phyloP scores from a whole-genome alignment of 2,797 vertebrate genomes.

The Ibycter americanus region DNA sequence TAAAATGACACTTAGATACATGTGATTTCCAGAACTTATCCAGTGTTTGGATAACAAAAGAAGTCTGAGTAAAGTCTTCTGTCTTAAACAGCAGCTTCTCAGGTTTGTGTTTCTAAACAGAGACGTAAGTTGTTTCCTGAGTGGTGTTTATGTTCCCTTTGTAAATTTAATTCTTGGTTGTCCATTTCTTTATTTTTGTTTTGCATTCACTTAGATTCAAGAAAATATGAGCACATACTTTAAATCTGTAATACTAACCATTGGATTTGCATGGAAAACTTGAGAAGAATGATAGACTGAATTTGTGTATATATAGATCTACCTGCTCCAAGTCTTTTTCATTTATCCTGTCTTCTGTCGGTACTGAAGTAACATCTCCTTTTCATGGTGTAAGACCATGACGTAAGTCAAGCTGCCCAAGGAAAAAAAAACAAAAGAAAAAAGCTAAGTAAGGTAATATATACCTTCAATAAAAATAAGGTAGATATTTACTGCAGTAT shows the following conservation, averaged over 20 bases:
- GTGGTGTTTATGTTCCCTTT: background rate
- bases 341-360: background rate
- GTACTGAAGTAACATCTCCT: background rate
- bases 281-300: background rate
- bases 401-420: background rate
- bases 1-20: background rate
- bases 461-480: background rate
- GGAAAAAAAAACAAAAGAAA: background rate
- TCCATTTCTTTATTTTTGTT: background rate
- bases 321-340: background rate
- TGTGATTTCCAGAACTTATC: background rate
- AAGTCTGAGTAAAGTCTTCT: background rate
- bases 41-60: background rate
- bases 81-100: background rate
- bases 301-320: background rate
- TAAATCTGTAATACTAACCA: background rate
- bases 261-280: background rate
- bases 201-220: background rate
- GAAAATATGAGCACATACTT: background rate
- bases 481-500: background rate
- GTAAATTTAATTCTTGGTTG: background rate
- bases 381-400: background rate
- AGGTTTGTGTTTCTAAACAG: background rate
- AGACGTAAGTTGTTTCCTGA: background rate
- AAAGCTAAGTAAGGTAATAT: background rate